Percentiles rank a stretch among this genome's conserved stretches.
phyloP scores from a whole-genome alignment of 1,140 invertebrate genomes.

The Laupala kohalensis region DNA sequence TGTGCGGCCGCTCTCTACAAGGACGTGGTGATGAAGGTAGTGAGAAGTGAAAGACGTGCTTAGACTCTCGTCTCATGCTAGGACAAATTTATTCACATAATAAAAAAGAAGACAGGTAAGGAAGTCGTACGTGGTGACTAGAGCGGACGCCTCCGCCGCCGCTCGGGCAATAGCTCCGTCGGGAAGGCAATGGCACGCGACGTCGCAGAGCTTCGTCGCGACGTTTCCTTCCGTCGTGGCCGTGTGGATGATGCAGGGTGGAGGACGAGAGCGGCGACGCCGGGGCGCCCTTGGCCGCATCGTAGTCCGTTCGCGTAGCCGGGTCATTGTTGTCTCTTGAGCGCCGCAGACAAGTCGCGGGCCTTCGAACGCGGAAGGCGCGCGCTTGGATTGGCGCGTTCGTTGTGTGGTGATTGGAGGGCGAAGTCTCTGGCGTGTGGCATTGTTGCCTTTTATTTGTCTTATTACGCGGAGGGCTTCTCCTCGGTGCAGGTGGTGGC shows the following conservation, averaged over 20 bases:
- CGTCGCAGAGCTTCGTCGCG: too few relatives aligned
- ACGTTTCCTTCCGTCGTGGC: neutral
- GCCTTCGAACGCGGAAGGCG: neutral
- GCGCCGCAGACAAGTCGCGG: neutral
- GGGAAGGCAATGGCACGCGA: too few relatives aligned
- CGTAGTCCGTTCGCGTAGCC: neutral
- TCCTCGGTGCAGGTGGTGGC: constrained; percentile 28
- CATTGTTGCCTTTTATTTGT: neutral
- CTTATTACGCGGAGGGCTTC: constrained; percentile 36
- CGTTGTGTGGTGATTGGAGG: neutral
- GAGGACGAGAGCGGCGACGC: too few relatives aligned
- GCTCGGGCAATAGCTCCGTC: too few relatives aligned
- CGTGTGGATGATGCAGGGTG: neutral
- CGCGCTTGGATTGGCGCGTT: neutral
- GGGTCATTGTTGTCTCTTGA: neutral
- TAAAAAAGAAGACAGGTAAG: too few relatives aligned
- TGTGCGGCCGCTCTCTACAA: too few relatives aligned
- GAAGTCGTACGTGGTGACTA: too few relatives aligned
- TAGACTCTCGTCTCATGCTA: neutral
- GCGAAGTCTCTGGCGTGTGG: neutral
- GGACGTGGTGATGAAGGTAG: too few relatives aligned
- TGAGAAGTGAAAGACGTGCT: neutral
- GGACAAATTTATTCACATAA: neutral
- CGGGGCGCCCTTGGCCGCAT: neutral
- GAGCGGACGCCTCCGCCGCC: too few relatives aligned